phyloP scores from a whole-genome alignment of 2,113 vertebrate species.

The Microtus montanus region DNA sequence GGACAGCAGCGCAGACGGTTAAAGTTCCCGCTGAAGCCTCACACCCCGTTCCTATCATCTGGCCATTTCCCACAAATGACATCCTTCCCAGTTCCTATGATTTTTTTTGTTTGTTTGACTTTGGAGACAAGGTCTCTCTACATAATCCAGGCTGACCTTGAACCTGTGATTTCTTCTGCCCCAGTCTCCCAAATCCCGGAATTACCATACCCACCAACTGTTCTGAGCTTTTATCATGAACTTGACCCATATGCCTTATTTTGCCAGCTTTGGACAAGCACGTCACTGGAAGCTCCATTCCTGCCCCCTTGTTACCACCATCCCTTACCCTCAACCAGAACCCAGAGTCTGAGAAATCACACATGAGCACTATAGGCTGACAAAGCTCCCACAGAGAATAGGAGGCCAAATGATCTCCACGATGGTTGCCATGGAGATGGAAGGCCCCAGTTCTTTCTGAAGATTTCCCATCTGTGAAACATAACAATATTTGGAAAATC shows the following conservation, averaged over 20 bases:
- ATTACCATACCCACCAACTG: neutral
- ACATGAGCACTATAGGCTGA: neutral
- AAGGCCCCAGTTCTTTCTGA: neutral
- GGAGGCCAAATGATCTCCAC: neutral
- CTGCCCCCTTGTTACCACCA: neutral
- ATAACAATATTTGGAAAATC: slow-evolving; percentile 1
- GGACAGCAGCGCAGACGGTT: neutral
- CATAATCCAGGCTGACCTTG: neutral
- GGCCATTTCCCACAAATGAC: neutral
- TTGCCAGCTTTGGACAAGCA: neutral
- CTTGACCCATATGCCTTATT: neutral
- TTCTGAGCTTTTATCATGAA: slow-evolving; percentile 11
- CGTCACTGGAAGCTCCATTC: slow-evolving; percentile 9
- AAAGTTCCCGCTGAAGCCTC: neutral
- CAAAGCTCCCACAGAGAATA: slow-evolving; percentile 4
- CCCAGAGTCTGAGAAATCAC: slow-evolving; percentile 10
- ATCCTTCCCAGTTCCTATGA: neutral
- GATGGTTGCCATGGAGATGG: neutral
- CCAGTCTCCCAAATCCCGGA: neutral
- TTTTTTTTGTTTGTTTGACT: neutral
- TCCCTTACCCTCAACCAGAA: slow-evolving; percentile 10
- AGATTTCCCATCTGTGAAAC: slow-evolving; percentile 1
- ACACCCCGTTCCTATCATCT: neutral
- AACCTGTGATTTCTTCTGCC: neutral
- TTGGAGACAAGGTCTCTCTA: neutral